Evolutionary conservation across 2,888 invertebrate genomes (phyloP), one percentile per base, ranked within the genome.

Genomic region (Carpatolechia fugitivella): DNA sequence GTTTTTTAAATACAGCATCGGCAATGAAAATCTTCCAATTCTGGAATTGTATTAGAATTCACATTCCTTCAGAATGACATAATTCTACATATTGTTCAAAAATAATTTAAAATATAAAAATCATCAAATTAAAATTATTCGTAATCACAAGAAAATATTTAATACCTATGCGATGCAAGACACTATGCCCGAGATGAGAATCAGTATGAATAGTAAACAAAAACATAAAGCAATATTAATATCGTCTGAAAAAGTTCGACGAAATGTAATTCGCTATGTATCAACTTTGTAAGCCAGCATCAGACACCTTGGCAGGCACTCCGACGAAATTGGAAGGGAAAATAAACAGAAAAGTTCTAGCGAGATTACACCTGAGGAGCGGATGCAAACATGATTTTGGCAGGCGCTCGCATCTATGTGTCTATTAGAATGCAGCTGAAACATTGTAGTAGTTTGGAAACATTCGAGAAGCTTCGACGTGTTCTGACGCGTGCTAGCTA

Each of bases 221-320:
- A n/a, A n/a, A 11, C 11, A 33, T 2, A 11, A 11, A 11, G 10
- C 33, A 5, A 8, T 33, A 3, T 33, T 33, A 8, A 33, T 8
- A 33, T 33, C 2, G 5, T 11, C 1, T 5, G 11, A 24, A 18
- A 33, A 31, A 30, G 50, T 40, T 50, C 44, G 35, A 6, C 33
- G 13, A 20, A 13, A 44, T 30, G 1, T 10, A 3, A 41, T 16
- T 35, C 44, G 48, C 40, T 57, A 36, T 52, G 6, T 54, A 47
- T 29, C 38, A 24, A 52, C 30, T 41, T 18, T 40, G 52, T 54
- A 56, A 53, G 53, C 58, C 50, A 41, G 78, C 85, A 74, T 80
- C 84, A 85, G 85, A 86, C 85, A 85, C 87, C 82, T 83, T 78
- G 82, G 85, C 82, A 82, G 82, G 81, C 85, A 86, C 89, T 88